Evolutionary conservation across 2,113 vertebrate species (phyloP), one percentile per base, ranked within the genome.

Genomic region (Antechinus stuartii): DNA sequence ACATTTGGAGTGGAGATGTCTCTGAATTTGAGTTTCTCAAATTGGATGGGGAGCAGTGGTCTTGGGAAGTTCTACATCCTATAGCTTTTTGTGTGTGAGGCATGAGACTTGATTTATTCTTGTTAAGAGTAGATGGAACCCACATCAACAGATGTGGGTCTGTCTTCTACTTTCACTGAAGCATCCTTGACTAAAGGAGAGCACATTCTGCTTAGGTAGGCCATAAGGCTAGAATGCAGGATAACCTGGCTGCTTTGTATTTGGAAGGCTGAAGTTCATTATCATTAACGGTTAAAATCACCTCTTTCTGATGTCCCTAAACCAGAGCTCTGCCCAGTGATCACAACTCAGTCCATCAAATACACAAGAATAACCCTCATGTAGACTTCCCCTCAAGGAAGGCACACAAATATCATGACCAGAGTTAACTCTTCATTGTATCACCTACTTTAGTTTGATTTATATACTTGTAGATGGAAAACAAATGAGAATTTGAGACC

Each of bases 381-480:
- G 30, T 4, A 35, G 52, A 93, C 14, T 95, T 96, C 61, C 84
- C 55, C 94, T 95, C 91, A 91, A 92, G 47, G 91, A 94, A 94
- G 25, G 7, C 53, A 91, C 92, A 92, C n/a, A 90, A 84, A 76
- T 92, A 47, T 42, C 54, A 93, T 2, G 93, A n/a, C 25, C 89
- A 95, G 92, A 96, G 5, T 94, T 95, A 96, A 95, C 95, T 94
- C 90, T 91, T 97, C 14, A 23, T 49, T 92, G 3, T 90, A 61
- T 91, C 30, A 93, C 27, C 90, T 95, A 35, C 9, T 92, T 96
- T 94, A 91, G 93, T 96, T 96, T 96, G 90, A 97, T 95, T 94
- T 96, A 95, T 94, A 93, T 12, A 93, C 42, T 93, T 94, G 61
- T 91, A 92, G 68, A 90, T 91, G 50, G 93, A 95, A 97, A 97